Evolutionary conservation across 1,140 invertebrate genomes (phyloP).

Genomic region (Argopecten irradians): DNA sequence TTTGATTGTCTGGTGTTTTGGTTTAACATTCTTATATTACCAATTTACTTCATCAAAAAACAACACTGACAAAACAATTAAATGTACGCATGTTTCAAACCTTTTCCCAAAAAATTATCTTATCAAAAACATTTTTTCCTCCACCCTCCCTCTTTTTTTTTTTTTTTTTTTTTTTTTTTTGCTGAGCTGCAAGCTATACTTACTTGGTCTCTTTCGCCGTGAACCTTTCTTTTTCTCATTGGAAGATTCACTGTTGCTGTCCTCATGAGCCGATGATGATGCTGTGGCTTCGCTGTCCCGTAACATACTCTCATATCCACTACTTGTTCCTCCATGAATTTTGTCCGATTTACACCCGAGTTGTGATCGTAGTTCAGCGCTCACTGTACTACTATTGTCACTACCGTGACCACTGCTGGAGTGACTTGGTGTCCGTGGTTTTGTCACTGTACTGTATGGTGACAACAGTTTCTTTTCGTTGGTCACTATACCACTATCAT

Average conservation of each 20-base stretch:
- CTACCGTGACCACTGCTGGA: conserved; percentile 77
- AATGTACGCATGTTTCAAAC: too few relatives aligned
- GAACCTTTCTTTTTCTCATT: conserved; percentile 69
- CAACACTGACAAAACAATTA: too few relatives aligned
- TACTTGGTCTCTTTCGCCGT: conserved; percentile 67
- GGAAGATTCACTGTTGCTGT: conserved; percentile 74
- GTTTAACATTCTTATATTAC: neutral
- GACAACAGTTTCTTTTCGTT: conserved; percentile 71
- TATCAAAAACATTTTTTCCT: too few relatives aligned
- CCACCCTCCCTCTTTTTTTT: too few relatives aligned
- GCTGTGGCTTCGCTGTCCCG: conserved; percentile 84
- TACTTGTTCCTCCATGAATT: conserved; percentile 81
- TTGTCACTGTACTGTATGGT: conserved; percentile 74
- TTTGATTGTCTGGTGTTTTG: neutral
- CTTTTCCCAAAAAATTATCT: too few relatives aligned
- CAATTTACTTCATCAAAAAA: too few relatives aligned
- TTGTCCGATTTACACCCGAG: conserved; percentile 65
- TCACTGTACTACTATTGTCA: conserved; percentile 73
- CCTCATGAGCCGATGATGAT: conserved; percentile 75
- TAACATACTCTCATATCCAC: conserved; percentile 93
- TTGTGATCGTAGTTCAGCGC: conserved; percentile 68
- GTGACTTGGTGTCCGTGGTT: conserved; percentile 72
- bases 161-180: too few relatives aligned
- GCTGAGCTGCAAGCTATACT: conserved; percentile 57
- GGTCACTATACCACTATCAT: conserved; percentile 72